A percentile compares a stretch with the other conserved stretches of the same genome.
phyloP scores from a whole-genome alignment of 2,888 invertebrate genomes.

The Troides helena region DNA sequence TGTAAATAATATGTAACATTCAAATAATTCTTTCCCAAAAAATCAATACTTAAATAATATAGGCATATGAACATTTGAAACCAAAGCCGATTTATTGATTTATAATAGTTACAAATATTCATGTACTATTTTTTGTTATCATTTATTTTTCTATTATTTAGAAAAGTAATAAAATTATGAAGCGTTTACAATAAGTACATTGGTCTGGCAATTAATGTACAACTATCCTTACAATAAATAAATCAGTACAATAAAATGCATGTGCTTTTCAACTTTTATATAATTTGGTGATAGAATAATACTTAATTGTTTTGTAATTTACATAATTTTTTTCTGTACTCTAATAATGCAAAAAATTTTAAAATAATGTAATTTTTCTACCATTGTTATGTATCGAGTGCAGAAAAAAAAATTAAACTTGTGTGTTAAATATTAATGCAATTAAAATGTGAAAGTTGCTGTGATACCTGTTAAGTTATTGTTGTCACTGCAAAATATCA shows the following conservation, averaged over 20 bases:
- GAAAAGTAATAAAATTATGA: background rate
- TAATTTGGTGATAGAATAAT: background rate
- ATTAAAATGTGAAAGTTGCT: constrained; percentile 49
- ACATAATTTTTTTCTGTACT: background rate
- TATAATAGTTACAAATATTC: background rate
- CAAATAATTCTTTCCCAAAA: no score
- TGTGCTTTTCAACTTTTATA: background rate
- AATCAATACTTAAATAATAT: no score
- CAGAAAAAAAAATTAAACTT: background rate
- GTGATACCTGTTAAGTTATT: constrained; percentile 69
- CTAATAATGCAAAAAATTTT: background rate
- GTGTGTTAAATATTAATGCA: background rate
- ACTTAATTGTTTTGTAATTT: background rate
- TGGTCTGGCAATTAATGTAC: background rate
- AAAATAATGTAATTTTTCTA: background rate
- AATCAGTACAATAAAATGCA: background rate
- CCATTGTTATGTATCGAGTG: background rate
- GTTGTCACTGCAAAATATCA: constrained; percentile 53
- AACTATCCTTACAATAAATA: background rate
- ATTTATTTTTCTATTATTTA: background rate
- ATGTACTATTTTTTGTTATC: background rate
- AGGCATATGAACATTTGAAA: background rate
- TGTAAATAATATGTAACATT: background rate
- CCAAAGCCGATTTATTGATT: background rate
- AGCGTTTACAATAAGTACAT: background rate